phyloP scores from a whole-genome alignment of 2,797 vertebrate genomes.

The Sylvilagus floridanus region DNA sequence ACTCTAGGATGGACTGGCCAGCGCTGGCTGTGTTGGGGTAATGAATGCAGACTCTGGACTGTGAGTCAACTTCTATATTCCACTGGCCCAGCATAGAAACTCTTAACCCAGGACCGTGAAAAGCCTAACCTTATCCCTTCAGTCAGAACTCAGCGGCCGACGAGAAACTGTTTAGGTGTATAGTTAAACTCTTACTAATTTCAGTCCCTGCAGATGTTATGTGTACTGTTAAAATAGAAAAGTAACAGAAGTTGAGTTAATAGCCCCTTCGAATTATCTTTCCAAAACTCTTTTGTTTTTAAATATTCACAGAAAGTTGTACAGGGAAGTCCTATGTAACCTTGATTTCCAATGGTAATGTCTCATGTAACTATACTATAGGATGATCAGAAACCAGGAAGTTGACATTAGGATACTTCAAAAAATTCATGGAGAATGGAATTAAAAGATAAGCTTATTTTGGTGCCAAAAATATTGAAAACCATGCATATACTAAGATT shows the following conservation, averaged over 20 bases:
- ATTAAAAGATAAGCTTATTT: too few species aligned
- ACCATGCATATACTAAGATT: too few species aligned
- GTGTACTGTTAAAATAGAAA: neutral
- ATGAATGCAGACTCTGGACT: neutral
- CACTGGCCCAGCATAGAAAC: neutral
- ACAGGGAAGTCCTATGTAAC: neutral
- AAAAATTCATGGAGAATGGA: too few species aligned
- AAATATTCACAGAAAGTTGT: neutral
- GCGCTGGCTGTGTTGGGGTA: neutral
- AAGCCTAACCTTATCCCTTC: neutral
- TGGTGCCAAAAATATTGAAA: too few species aligned
- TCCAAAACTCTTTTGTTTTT: neutral
- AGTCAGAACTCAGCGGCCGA: neutral
- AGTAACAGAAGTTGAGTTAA: neutral
- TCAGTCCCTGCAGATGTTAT: neutral
- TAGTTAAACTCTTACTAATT: slow-evolving; percentile 1
- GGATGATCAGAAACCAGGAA: neutral
- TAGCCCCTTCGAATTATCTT: neutral
- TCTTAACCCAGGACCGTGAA: neutral
- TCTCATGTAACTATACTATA: neutral
- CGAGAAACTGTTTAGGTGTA: neutral
- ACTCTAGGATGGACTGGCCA: too few species aligned
- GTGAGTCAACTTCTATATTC: neutral
- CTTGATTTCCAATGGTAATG: too few species aligned
- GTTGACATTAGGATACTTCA: neutral